These are phyloP conservation scores for Apotomis turbidana DNA, from an alignment of 2,888 invertebrate genomes.

Conservation along the genomic window DNA sequence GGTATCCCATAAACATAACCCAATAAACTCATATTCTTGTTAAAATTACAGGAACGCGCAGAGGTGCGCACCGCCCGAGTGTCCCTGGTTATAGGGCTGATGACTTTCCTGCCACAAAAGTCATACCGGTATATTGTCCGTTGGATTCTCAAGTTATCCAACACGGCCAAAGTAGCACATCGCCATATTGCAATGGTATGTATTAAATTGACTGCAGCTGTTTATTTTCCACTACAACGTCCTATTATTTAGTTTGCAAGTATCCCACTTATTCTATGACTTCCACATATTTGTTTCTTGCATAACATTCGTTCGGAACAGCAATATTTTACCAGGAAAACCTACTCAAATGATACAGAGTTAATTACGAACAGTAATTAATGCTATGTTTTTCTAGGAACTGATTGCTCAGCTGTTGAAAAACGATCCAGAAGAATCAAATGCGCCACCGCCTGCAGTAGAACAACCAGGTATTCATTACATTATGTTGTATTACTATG, in stretches of 20 bases:
- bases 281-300: too few relatives aligned
- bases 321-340: too few relatives aligned
- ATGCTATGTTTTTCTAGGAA: conserved; percentile 58
- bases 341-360: too few relatives aligned
- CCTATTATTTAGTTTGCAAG: too few relatives aligned
- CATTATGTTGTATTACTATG: background rate
- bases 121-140: conserved; percentile 62
- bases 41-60: conserved; percentile 63
- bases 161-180: conserved; percentile 64
- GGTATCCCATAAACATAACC: too few relatives aligned
- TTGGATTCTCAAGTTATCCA: conserved; percentile 71
- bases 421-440: conserved; percentile 63
- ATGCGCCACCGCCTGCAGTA: background rate
- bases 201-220: conserved; percentile 3
- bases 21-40: background rate
- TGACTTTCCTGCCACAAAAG: conserved; percentile 69
- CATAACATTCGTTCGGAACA: too few relatives aligned
- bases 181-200: conserved; percentile 74
- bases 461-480: conserved; percentile 20
- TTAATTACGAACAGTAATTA: background rate
- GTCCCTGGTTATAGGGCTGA: conserved; percentile 68
- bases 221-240: too few relatives aligned
- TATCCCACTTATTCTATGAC: too few relatives aligned
- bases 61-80: conserved; percentile 70
- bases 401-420: conserved; percentile 63